phyloP scores from a whole-genome alignment of 1,140 invertebrate genomes.

The Drosophila seguyi region DNA sequence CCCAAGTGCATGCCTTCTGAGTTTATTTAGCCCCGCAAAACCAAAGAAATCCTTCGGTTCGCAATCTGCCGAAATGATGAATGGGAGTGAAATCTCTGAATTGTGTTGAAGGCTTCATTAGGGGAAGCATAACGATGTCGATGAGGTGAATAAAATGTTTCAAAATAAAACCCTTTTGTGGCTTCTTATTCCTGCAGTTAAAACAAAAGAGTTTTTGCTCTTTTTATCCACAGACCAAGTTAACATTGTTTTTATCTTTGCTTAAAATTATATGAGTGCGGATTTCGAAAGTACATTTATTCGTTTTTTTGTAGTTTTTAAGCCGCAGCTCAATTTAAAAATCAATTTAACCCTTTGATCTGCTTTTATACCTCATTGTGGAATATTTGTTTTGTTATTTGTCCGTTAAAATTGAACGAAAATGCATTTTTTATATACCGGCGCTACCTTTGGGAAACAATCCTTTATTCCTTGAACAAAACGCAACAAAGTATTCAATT shows the following conservation, averaged over 20 bases:
- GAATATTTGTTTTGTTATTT: slow-evolving; percentile 7
- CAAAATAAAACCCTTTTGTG: slow-evolving; percentile 5
- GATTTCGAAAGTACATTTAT: not conserved
- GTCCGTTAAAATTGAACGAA: slow-evolving; percentile 18
- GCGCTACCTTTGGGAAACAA: slow-evolving; percentile 13
- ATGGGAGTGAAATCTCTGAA: slow-evolving; percentile 22
- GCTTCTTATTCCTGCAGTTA: not conserved
- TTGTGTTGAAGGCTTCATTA: slow-evolving; percentile 52
- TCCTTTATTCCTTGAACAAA: slow-evolving; percentile 26
- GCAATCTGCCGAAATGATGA: slow-evolving; percentile 46
- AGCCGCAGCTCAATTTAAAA: slow-evolving; percentile 1
- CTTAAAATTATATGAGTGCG: too few species aligned
- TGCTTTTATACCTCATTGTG: not conserved
- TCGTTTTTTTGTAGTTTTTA: not conserved
- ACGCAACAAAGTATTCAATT: slow-evolving; percentile 69
- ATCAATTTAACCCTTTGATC: slow-evolving; percentile 15
- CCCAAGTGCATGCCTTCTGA: slow-evolving; percentile 67
- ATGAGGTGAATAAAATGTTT: not conserved
- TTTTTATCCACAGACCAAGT: not conserved
- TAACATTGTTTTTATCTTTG: not conserved
- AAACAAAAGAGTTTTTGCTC: not conserved
- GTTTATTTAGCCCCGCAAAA: slow-evolving; percentile 61
- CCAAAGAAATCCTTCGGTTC: slow-evolving; percentile 16
- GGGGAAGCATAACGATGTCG: slow-evolving; percentile 16
- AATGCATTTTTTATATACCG: slow-evolving; percentile 18